Conservation (phyloP, 2,797 vertebrate species). For the Tadarida brasiliensis region DNA sequence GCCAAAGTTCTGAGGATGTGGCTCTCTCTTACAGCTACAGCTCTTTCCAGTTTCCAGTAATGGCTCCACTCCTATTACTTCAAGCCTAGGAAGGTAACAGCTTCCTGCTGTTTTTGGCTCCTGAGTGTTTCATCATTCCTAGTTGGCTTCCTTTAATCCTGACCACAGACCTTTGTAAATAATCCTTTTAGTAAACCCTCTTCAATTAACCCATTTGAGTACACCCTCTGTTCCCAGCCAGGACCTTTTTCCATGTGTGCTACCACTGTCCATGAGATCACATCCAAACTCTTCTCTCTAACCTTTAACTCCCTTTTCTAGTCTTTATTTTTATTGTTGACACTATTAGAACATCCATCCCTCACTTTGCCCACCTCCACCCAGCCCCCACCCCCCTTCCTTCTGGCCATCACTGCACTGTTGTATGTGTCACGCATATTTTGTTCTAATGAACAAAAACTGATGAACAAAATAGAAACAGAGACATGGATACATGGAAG, state of each 20-base stretch:
- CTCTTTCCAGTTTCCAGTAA: not conserved
- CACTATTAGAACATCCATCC: not conserved
- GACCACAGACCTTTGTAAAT: not conserved
- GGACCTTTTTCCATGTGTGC: not conserved
- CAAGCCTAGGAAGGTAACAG: not conserved
- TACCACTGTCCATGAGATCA: not conserved
- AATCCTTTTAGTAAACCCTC: not conserved
- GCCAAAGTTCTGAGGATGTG: not conserved
- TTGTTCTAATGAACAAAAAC: not conserved
- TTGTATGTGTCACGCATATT: not conserved
- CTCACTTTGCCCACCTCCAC: not conserved
- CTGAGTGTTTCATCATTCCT: not conserved
- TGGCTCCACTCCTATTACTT: not conserved
- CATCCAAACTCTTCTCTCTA: not conserved
- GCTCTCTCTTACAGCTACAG: not conserved
- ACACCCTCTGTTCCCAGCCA: not conserved
- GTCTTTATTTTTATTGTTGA: not conserved
- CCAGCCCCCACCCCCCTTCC: not conserved
- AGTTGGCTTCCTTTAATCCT: conserved; percentile 14
- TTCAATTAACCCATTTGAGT: not conserved
- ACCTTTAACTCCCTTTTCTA: not conserved
- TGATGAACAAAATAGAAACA: not conserved
- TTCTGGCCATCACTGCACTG: not conserved
- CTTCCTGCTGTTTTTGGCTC: not conserved
- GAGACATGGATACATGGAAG: not conserved